Base-by-base conservation (phyloP, 2,888 invertebrate genomes). In the Eurytoma californica region DNA sequence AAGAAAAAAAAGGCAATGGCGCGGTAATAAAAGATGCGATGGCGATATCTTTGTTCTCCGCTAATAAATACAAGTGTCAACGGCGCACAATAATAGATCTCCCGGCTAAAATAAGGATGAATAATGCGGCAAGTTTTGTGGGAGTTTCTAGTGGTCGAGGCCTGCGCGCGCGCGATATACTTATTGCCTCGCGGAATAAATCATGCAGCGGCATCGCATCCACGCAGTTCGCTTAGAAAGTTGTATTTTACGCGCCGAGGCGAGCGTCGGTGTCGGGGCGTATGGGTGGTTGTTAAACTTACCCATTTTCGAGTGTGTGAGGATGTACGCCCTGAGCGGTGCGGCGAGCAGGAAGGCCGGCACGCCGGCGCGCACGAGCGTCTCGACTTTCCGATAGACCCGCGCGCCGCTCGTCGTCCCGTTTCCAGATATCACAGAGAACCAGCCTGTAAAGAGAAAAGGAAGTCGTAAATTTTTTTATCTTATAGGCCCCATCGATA, bases 401-500 rank as follows among this genome's bases (percentile, higher is more conserved):
- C 88, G 85, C n/a, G 90, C 90, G 67, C 85, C 87, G 28, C 88
- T 89, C 80, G 87, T 86, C 57, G 87, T 82, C 75, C 87, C 88
- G 72, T 86, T 89, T 82, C 90, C 91, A 72, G 91, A 89, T 85
- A 91, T 90, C 82, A 91, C 90, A 80, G 91, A 90, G 84, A 91
- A 91, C 91, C 91, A 91, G 78, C 91, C 91, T 91, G 86, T 61
- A 82, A 70, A 63, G 61, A 63, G 47, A 53, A 20, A 18, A 47
- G 69, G 58, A 70, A 58, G 69, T 70, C 51, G 47, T 72, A 79
- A 77, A 72, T 72, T 72, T 16, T 61, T 7, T 24, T 39, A 39
- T 39, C 39, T 39, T 9, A 9, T 7, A 39, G 39, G 39, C 39
- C 39, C 39, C 39, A 39, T 39, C 39, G 39, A 39, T 39, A 39